These are phyloP conservation scores for Lagocephalus sceleratus DNA, from an alignment of 2,797 vertebrate genomes.

Conservation along the genomic window DNA sequence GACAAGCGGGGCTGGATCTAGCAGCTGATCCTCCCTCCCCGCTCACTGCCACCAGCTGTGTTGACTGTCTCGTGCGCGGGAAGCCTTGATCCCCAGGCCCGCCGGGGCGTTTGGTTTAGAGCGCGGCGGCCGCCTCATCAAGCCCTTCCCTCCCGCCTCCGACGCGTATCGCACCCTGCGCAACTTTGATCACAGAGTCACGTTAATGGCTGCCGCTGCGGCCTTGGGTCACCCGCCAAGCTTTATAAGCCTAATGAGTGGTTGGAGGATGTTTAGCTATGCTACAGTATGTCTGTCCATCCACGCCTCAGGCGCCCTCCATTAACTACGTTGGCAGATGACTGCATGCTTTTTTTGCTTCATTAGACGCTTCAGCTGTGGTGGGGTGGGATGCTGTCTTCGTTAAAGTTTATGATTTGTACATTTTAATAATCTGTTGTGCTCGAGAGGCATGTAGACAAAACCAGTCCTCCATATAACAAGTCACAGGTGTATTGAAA, in stretches of 20 bases:
- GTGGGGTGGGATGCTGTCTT: slow-evolving; percentile 24
- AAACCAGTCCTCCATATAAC: slow-evolving; percentile 38
- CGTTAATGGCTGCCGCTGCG: slow-evolving; percentile 42
- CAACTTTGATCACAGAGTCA: slow-evolving; percentile 55
- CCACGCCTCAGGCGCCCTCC: slow-evolving; percentile 42
- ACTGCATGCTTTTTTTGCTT: slow-evolving; percentile 17
- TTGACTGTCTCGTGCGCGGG: slow-evolving; percentile 57
- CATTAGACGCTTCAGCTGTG: slow-evolving; percentile 61
- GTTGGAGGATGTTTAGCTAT: slow-evolving; percentile 48
- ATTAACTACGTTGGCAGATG: slow-evolving; percentile 34
- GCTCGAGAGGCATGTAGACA: slow-evolving; percentile 35
- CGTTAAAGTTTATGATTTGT: slow-evolving; percentile 63
- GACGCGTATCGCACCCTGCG: slow-evolving; percentile 15
- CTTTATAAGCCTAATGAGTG: slow-evolving; percentile 65
- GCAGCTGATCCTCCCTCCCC: slow-evolving; percentile 24
- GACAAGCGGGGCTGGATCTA: slow-evolving; percentile 17
- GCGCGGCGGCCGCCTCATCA: slow-evolving; percentile 33
- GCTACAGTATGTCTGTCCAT: slow-evolving; percentile 28
- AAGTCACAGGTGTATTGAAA: slow-evolving; percentile 52
- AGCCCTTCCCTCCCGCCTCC: slow-evolving; percentile 4
- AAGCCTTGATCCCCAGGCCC: slow-evolving; percentile 52
- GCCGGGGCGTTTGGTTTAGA: slow-evolving; percentile 41
- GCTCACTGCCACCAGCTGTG: slow-evolving; percentile 52
- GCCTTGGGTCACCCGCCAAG: slow-evolving; percentile 47
- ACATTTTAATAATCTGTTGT: slow-evolving; percentile 64